Conservation (phyloP, 2,797 vertebrate genomes). For the Parambassis ranga region DNA sequence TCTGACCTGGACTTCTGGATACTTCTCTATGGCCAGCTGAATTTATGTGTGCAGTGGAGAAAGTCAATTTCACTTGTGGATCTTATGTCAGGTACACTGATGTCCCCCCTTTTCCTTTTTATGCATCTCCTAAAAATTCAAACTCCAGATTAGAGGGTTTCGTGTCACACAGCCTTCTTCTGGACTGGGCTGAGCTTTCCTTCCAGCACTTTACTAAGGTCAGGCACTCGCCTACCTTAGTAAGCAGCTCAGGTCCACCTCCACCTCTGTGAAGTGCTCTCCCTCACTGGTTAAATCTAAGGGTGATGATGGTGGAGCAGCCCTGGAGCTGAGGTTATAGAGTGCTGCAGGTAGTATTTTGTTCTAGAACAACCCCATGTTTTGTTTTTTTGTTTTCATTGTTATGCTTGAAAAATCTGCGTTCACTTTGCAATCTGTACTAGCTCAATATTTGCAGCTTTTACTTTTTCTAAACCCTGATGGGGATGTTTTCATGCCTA, state of each 20-base stretch:
- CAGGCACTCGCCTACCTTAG: neutral
- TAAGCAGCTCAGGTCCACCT: neutral
- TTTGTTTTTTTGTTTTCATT: neutral
- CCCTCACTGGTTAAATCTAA: neutral
- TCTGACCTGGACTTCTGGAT: neutral
- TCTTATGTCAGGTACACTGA: neutral
- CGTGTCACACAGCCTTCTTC: neutral
- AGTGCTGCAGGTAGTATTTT: neutral
- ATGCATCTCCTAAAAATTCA: too few species aligned
- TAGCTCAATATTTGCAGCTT: neutral
- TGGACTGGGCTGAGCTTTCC: neutral
- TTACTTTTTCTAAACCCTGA: neutral
- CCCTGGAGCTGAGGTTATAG: conserved; percentile 6
- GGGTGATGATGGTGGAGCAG: neutral
- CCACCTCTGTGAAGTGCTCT: neutral
- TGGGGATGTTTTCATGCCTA: conserved; percentile 16
- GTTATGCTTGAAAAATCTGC: neutral
- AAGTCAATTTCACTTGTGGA: neutral
- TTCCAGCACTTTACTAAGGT: neutral
- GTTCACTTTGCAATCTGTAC: conserved; percentile 12
- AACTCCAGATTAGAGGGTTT: too few species aligned
- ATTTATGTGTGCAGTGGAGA: neutral
- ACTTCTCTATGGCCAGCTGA: neutral
- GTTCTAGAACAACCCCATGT: neutral
- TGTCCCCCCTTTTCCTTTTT: too few species aligned